Evolutionary conservation across 2,797 vertebrate species (phyloP).

Genomic region (Buceros bicornis): DNA sequence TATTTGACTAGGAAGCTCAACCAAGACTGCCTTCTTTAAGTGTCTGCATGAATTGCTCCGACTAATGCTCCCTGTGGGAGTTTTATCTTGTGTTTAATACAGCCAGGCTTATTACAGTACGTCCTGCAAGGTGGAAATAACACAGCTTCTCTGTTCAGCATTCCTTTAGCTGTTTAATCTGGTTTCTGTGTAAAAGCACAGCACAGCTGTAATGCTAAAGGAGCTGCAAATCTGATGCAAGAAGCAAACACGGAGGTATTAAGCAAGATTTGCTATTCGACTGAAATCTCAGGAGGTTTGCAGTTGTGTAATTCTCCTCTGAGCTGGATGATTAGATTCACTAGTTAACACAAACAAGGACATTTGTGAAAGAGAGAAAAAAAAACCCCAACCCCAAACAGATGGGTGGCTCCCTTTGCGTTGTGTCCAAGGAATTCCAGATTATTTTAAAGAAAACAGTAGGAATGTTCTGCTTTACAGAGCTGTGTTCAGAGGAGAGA

Average conservation of each 20-base stretch:
- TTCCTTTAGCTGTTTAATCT: slow-evolving; percentile 50
- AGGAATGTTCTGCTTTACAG: not conserved
- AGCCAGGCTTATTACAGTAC: slow-evolving; percentile 13
- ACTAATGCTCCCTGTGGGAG: not conserved
- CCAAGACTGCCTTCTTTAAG: not conserved
- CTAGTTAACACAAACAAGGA: slow-evolving; percentile 40
- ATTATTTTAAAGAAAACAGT: slow-evolving; percentile 15
- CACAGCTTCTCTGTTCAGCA: slow-evolving; percentile 3
- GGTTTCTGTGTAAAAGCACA: slow-evolving; percentile 12
- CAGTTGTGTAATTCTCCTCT: slow-evolving; percentile 33
- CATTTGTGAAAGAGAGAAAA: not conserved
- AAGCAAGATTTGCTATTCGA: slow-evolving; percentile 26
- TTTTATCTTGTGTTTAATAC: slow-evolving; percentile 17
- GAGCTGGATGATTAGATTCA: slow-evolving; percentile 9
- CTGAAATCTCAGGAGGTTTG: slow-evolving; percentile 20
- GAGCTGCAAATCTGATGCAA: slow-evolving; percentile 32
- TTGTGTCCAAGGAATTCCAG: not conserved
- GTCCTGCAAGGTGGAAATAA: slow-evolving; percentile 39
- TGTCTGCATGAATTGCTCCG: slow-evolving; percentile 18
- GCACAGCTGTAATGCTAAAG: not conserved
- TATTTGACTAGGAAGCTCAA: slow-evolving; percentile 4
- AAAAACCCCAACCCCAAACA: not conserved
- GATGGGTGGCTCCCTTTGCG: not conserved
- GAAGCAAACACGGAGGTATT: not conserved
- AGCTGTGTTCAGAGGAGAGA: not conserved